Evolutionary conservation across 1,140 invertebrate genomes (phyloP).

Genomic region (Polypedilum pembai): DNA sequence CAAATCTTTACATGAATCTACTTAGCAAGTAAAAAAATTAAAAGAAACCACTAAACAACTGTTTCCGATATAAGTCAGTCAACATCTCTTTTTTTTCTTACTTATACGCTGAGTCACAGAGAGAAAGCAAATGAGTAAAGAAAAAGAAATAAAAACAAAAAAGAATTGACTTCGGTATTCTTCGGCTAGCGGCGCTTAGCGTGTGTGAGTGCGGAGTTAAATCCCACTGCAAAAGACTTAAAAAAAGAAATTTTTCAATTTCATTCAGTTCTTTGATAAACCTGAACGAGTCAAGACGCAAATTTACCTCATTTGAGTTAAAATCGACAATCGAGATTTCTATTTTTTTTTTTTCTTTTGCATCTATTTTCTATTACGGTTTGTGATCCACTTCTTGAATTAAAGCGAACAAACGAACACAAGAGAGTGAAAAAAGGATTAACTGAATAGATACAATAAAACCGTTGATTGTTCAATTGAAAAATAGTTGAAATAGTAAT

Average conservation of each 20-base stretch:
- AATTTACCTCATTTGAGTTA: too few species aligned
- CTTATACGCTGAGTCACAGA: too few species aligned
- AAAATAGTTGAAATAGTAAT: background rate
- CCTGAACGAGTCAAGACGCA: background rate
- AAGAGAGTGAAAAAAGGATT: conserved; percentile 14
- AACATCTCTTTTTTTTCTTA: too few species aligned
- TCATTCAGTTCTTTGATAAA: conserved; percentile 27
- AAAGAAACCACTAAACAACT: too few species aligned
- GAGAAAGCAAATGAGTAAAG: too few species aligned
- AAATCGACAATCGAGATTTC: too few species aligned
- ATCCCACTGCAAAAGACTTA: background rate
- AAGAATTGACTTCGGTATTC: conserved; percentile 9
- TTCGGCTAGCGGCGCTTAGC: background rate
- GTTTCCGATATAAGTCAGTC: too few species aligned
- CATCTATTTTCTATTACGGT: conserved; percentile 16
- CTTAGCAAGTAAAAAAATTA: too few species aligned
- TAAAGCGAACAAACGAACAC: background rate
- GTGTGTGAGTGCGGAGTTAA: background rate
- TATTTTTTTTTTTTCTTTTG: background rate
- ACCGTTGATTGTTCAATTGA: conserved; percentile 11
- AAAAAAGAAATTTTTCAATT: background rate
- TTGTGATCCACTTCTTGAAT: conserved; percentile 23
- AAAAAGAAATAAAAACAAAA: too few species aligned
- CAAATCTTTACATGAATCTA: too few species aligned
- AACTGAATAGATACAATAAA: conserved; percentile 15